These are phyloP conservation scores for Pachycephus smyrnensis DNA, from an alignment of 2,888 invertebrate species.

Conservation along the genomic window DNA sequence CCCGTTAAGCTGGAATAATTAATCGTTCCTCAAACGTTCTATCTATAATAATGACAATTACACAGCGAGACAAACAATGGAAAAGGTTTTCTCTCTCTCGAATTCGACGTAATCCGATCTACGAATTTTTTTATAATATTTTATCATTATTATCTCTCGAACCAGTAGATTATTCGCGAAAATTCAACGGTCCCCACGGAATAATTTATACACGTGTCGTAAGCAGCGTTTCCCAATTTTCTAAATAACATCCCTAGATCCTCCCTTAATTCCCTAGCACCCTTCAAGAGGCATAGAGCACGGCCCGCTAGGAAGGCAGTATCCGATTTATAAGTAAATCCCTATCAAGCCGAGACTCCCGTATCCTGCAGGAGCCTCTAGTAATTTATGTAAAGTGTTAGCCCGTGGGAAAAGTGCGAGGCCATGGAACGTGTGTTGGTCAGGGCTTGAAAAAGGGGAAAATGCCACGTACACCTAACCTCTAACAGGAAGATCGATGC, in stretches of 20 bases:
- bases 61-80: neutral
- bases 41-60: neutral
- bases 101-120: neutral
- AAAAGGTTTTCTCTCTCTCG: accelerated
- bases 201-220: neutral
- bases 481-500: neutral
- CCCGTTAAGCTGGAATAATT: neutral
- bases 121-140: neutral
- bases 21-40: neutral
- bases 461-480: neutral
- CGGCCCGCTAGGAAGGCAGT: neutral
- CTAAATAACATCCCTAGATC: neutral
- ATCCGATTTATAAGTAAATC: neutral
- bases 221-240: neutral
- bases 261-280: neutral
- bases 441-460: neutral
- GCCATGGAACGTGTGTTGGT: neutral
- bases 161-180: neutral
- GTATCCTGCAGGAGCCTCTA: neutral
- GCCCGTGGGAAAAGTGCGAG: neutral
- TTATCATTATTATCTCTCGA: neutral
- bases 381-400: neutral
- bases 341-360: neutral
- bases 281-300: neutral
- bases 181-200: neutral